Conservation (phyloP, 2,797 vertebrate genomes). For the Sitta carolinensis region DNA sequence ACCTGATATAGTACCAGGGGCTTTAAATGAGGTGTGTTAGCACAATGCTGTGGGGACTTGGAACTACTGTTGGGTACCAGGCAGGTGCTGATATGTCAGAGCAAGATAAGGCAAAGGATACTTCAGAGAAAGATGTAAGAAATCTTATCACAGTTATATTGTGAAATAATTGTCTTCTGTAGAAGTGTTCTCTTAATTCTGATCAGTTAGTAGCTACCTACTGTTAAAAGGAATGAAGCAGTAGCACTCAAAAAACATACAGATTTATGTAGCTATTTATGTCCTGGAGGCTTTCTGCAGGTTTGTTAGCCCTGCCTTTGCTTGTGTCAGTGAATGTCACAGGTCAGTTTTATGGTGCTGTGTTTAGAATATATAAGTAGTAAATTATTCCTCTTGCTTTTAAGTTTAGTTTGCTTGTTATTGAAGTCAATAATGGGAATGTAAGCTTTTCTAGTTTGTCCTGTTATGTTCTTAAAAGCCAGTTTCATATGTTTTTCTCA, state of each 20-base stretch:
- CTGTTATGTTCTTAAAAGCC: background rate
- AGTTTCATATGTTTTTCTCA: background rate
- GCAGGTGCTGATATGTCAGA: background rate
- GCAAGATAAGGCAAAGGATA: background rate
- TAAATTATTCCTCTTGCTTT: background rate
- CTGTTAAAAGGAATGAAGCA: background rate
- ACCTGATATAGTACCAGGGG: background rate
- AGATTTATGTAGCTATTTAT: background rate
- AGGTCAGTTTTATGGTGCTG: background rate
- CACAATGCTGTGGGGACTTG: background rate
- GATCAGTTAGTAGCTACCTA: background rate
- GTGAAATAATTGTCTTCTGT: background rate
- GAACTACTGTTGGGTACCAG: background rate
- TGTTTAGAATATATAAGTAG: background rate
- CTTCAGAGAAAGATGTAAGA: background rate
- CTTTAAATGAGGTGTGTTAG: background rate
- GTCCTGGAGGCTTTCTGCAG: background rate
- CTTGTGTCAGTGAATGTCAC: background rate
- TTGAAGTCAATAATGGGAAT: background rate
- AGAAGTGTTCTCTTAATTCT: background rate
- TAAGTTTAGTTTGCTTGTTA: background rate
- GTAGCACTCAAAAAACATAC: background rate
- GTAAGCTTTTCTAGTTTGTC: background rate
- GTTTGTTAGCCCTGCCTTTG: background rate
- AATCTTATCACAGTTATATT: background rate